These are phyloP conservation scores for Pelobates fuscus DNA, from an alignment of 2,113 vertebrate species.

Conservation along the genomic window DNA sequence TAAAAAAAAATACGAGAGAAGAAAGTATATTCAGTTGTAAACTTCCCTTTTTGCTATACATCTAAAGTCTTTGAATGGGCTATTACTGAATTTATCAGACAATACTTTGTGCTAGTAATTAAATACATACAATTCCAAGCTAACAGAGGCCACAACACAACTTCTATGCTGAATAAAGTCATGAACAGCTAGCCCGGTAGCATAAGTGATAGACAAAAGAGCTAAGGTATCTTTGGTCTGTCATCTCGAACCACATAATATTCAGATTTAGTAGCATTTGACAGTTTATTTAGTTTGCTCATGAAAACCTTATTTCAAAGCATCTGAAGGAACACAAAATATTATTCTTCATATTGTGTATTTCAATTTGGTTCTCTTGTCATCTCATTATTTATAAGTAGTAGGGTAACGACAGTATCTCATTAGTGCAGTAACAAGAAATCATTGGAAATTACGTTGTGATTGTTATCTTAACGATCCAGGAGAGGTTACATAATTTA, in stretches of 20 bases:
- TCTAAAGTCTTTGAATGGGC: too few species aligned
- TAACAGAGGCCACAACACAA: too few species aligned
- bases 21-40: too few species aligned
- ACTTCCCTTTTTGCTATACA: too few species aligned
- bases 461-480: constrained; percentile 37
- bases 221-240: too few species aligned
- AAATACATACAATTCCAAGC: too few species aligned
- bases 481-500: constrained; percentile 36
- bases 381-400: constrained; percentile 37
- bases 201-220: too few species aligned
- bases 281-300: constrained; percentile 15
- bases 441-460: constrained; percentile 42
- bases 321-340: constrained; percentile 19
- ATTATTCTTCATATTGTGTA: constrained; percentile 25
- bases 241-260: background rate
- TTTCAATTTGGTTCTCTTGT: constrained; percentile 39
- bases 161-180: too few species aligned
- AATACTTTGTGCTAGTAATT: too few species aligned
- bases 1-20: too few species aligned
- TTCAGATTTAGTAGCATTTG: constrained; percentile 1
- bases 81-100: too few species aligned
- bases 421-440: constrained; percentile 40
- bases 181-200: too few species aligned
- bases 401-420: constrained; percentile 34
- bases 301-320: constrained; percentile 11